Base-by-base conservation (phyloP, 2,888 invertebrate species). In the Xanthia icteritia region DNA sequence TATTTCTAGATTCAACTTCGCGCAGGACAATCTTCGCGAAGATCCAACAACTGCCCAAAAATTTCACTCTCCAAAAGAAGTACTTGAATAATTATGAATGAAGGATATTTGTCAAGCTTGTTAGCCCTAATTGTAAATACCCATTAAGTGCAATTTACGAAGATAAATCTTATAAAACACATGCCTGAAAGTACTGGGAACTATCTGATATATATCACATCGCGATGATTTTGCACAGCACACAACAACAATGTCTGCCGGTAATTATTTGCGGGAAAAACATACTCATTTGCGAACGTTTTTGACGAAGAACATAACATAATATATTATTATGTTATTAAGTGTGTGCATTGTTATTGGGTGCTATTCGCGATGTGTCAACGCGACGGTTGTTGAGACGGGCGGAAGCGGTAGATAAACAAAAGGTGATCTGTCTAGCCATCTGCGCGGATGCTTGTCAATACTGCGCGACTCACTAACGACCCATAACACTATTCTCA, bases 361-460 rank as follows among this genome's bases (percentile, higher is more conserved):
- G 48, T 69, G 65, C 60, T 72, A 77, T 58, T 68, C 36, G 68
- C 56, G 54, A 56, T 71, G 61, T 67, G 64, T 56, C 54, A 71
- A 56, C 36, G 36, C 15, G 45, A 2, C 58, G 79, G 67, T 54
- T 84, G 84, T 71, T 71, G 56, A 23, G 73, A 79, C 88, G 87
- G 82, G 84, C 93, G 94, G 94, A 94, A 92, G 89, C 90, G 89
- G 82, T 85, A 86, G 82, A 91, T 94, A 95, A 94, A 95, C 92
- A 94, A 88, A 91, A 91, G 89, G 86, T 89, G 90, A 91, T 89
- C 89, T 85, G 93, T 94, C 93, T 92, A 90, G 92, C 92, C 92
- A 93, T 91, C 90, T 93, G 93, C 91, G 90, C 90, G 85, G 86
- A 87, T 88, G 88, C 85, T 82, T 84, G 87, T 89, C 86, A 87